These are phyloP conservation scores for Drosophila monieri DNA, from an alignment of 2,888 invertebrate genomes.

Conservation along the genomic window DNA sequence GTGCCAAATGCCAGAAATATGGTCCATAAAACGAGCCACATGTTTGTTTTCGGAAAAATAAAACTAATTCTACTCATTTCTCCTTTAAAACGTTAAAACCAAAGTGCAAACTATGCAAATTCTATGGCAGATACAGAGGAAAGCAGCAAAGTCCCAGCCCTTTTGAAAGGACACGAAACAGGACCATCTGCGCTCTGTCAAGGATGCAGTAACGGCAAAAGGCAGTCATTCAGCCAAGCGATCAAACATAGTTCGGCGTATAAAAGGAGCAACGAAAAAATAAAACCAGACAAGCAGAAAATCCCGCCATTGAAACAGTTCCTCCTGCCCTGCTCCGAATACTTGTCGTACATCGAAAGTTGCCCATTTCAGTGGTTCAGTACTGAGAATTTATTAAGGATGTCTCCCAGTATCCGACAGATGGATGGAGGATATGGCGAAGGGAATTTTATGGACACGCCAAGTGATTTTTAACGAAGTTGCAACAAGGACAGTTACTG, in stretches of 20 bases:
- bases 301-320: constrained; percentile 68
- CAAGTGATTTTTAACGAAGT: constrained; percentile 43
- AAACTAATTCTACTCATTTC: background rate
- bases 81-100: constrained; percentile 6
- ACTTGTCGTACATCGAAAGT: constrained; percentile 13
- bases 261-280: constrained; percentile 48
- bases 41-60: background rate
- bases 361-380: constrained; percentile 16
- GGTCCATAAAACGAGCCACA: constrained; percentile 8
- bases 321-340: constrained; percentile 14
- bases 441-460: constrained; percentile 31
- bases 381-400: constrained; percentile 45
- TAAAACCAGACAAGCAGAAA: constrained; percentile 53
- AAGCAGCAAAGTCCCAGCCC: background rate
- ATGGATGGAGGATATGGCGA: constrained; percentile 26
- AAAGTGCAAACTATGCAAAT: constrained; percentile 39
- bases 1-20: constrained; percentile 8
- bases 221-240: constrained; percentile 29
- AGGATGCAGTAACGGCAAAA: constrained; percentile 36
- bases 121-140: background rate
- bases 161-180: background rate
- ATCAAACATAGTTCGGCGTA: constrained; percentile 34
- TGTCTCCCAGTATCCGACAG: constrained; percentile 39
- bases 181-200: constrained; percentile 30
- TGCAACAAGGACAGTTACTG: constrained; percentile 25